Conservation (phyloP, 2,888 invertebrate species). For the Drosophila paracracens region DNA sequence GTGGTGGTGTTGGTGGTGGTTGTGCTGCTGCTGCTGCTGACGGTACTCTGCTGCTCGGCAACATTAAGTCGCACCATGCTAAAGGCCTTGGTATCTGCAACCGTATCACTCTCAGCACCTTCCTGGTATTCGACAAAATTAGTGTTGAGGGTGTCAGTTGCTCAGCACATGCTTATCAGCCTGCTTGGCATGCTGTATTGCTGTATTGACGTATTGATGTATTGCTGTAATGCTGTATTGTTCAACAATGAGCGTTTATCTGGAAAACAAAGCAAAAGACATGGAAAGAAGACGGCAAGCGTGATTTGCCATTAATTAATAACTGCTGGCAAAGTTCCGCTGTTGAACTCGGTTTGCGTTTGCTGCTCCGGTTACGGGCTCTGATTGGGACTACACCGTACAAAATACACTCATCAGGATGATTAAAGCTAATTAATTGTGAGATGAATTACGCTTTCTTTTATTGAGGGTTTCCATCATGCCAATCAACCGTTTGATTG, state of each 20-base stretch:
- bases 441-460: background rate
- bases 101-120: constrained; percentile 11
- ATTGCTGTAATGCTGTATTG: background rate
- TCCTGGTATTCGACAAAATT: constrained; percentile 7
- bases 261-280: constrained; percentile 32
- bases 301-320: constrained; percentile 59
- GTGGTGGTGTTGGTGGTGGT: constrained; percentile 46
- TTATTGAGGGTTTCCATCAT: background rate
- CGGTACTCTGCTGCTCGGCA: constrained; percentile 77
- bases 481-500: background rate
- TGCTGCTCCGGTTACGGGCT: constrained; percentile 18
- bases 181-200: constrained; percentile 7
- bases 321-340: constrained; percentile 18
- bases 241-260: constrained; percentile 28
- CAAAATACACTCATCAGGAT: background rate
- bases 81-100: constrained; percentile 33
- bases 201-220: background rate
- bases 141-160: background rate
- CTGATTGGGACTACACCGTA: background rate
- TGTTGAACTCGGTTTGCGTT: constrained; percentile 26
- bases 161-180: constrained; percentile 40
- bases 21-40: constrained; percentile 52
- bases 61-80: constrained; percentile 85
- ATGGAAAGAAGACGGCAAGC: constrained; percentile 34
- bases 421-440: background rate